phyloP scores from a whole-genome alignment of 2,888 invertebrate species.

The Zygothrica quintamaculata region DNA sequence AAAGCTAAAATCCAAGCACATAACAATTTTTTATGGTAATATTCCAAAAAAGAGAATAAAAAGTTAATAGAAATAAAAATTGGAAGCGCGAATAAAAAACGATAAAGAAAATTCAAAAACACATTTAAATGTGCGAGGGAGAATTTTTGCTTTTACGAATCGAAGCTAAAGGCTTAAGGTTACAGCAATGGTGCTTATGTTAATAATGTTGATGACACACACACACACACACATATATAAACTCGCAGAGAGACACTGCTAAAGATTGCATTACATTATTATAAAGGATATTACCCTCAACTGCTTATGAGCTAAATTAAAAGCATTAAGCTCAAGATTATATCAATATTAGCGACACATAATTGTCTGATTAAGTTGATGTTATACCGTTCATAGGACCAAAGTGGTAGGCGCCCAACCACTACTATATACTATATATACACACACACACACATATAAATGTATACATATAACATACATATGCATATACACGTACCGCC shows the following conservation, averaged over 20 bases:
- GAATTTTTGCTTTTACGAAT: not conserved
- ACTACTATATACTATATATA: conserved; percentile 1
- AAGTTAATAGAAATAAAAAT: conserved; percentile 3
- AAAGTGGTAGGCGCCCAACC: conserved; percentile 1
- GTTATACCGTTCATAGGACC: conserved; percentile 22
- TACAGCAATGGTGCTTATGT: not conserved
- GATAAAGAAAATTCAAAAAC: not conserved
- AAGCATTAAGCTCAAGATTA: conserved; percentile 71
- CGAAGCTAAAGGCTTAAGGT: conserved; percentile 1
- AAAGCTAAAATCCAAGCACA: conserved; percentile 8
- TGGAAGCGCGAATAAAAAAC: not conserved
- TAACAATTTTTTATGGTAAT: not conserved
- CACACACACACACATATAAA: not conserved
- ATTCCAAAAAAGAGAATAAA: no score
- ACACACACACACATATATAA: not conserved
- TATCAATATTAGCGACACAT: conserved; percentile 69
- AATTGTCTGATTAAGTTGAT: conserved; percentile 74
- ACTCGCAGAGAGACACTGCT: not conserved
- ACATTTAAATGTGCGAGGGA: not conserved
- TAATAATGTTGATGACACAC: not conserved
- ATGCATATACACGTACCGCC: not conserved
- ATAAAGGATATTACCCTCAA: conserved; percentile 32
- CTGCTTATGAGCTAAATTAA: conserved; percentile 63
- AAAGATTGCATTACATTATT: conserved; percentile 6
- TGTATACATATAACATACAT: not conserved